Conservation (phyloP, 2,888 invertebrate genomes). For the Eupithecia pulchellata region DNA sequence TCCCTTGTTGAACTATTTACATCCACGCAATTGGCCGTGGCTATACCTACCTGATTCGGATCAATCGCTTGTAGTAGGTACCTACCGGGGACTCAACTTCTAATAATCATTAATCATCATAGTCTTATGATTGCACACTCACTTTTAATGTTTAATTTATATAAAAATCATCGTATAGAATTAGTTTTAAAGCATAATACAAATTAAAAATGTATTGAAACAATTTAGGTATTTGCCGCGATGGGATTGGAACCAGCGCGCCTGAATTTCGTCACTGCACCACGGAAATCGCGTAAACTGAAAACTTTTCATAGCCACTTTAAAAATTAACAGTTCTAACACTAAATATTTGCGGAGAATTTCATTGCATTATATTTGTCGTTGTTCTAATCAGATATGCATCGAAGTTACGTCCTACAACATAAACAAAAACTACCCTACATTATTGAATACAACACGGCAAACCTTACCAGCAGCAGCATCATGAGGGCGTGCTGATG, state of each 20-base stretch:
- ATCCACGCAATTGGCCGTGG: conserved; percentile 41
- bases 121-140: no score
- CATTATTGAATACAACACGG: not conserved
- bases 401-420: not conserved
- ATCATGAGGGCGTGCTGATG: conserved; percentile 13
- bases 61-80: conserved; percentile 27
- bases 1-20: conserved; percentile 36
- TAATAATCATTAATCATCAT: not conserved
- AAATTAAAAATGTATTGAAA: not conserved
- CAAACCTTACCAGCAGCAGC: conserved; percentile 36
- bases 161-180: no score
- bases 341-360: not conserved
- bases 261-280: not conserved
- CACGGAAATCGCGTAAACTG: not conserved
- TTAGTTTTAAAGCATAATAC: not conserved
- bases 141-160: no score
- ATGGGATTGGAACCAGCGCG: not conserved
- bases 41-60: conserved; percentile 27
- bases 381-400: not conserved
- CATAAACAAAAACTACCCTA: not conserved
- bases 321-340: not conserved
- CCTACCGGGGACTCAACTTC: not conserved
- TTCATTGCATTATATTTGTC: not conserved
- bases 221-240: not conserved
- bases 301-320: not conserved